A percentile compares a stretch with the other conserved stretches of the same genome.
Conservation (phyloP, 2,113 vertebrate species). For the Hemibagrus wyckioides region DNA sequence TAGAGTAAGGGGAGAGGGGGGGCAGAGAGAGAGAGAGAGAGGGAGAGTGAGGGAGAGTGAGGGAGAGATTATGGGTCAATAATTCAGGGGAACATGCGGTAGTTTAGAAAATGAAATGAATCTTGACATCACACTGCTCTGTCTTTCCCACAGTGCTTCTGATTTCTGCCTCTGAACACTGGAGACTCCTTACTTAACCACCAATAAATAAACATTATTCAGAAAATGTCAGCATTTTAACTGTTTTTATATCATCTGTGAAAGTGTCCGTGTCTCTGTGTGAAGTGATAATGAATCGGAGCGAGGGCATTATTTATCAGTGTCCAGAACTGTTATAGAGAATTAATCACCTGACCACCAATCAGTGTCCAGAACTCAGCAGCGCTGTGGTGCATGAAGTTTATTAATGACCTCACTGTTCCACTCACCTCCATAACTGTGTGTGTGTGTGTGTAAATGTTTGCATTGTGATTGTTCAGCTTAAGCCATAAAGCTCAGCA, state of each 20-base stretch:
- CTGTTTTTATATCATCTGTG: neutral
- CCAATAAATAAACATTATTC: neutral
- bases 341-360: neutral
- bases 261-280: neutral
- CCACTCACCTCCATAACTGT: neutral
- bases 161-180: neutral
- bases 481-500: neutral
- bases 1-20: neutral
- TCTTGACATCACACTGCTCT: no score
- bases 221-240: neutral
- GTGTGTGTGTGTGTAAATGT: neutral
- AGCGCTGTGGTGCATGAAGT: neutral
- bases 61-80: neutral
- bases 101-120: no score
- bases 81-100: neutral
- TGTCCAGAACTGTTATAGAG: no score
- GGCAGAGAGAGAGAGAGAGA: neutral
- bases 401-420: neutral
- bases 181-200: neutral
- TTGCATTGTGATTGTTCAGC: neutral
- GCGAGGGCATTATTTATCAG: no score
- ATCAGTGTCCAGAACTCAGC: neutral
- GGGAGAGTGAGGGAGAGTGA: neutral
- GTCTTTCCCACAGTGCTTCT: neutral
- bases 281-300: neutral